These are phyloP conservation scores for Chloroclystis v-ata DNA, from an alignment of 2,888 invertebrate genomes.

Conservation along the genomic window DNA sequence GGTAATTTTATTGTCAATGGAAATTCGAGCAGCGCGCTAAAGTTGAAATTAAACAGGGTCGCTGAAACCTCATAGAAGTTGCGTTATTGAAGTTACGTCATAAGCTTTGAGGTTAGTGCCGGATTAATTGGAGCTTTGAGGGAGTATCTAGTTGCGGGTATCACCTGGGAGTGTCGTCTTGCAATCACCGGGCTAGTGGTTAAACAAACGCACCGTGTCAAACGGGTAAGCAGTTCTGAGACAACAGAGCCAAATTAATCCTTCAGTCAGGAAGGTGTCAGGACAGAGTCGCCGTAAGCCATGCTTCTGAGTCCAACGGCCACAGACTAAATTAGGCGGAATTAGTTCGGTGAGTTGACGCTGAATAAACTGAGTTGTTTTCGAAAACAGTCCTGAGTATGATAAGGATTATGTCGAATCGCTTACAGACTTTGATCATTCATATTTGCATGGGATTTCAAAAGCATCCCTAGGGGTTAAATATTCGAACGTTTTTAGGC, in stretches of 20 bases:
- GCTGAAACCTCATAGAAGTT: constrained; percentile 4
- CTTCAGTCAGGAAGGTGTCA: constrained; percentile 47
- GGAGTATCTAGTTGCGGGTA: constrained; percentile 6
- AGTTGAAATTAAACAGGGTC: constrained; percentile 10
- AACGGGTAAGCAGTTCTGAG: constrained; percentile 34
- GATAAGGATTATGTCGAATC: no score
- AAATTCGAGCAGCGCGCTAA: constrained; percentile 3
- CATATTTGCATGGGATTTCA: no score
- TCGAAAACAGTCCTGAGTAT: constrained; percentile 23
- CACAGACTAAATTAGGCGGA: constrained; percentile 51
- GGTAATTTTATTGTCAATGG: constrained; percentile 37
- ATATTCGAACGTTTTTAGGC: no score
- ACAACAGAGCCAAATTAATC: constrained; percentile 52
- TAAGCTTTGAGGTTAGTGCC: constrained; percentile 2
- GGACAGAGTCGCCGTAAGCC: constrained; percentile 38
- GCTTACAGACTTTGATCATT: no score
- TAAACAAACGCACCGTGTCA: constrained; percentile 33
- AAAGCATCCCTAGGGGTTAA: no score
- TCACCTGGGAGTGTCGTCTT: constrained; percentile 7
- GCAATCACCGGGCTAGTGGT: constrained; percentile 21
- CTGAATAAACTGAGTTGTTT: constrained; percentile 43
- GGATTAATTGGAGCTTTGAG: constrained; percentile 1
- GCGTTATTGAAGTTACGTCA: constrained; percentile 5
- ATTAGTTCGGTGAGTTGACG: constrained; percentile 55
- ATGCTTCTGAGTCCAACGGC: constrained; percentile 34